phyloP scores from a whole-genome alignment of 2,888 invertebrate species.

The Litoditis marina region DNA sequence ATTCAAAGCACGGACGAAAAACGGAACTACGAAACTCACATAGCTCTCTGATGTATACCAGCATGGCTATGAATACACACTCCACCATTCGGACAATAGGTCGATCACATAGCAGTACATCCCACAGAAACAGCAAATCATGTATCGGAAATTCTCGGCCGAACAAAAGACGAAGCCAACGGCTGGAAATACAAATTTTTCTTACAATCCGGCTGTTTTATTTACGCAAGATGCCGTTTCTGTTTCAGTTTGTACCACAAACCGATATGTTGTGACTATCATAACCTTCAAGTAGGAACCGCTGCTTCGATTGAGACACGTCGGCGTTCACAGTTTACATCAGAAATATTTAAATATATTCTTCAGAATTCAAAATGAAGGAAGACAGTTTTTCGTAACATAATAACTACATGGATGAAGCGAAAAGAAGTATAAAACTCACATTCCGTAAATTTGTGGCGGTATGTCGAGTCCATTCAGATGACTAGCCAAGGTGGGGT shows the following conservation, averaged over 20 bases:
- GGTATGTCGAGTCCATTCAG: conserved; percentile 75
- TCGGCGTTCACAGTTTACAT: no score
- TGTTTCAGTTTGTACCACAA: no score
- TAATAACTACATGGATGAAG: neutral
- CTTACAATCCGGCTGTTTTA: no score
- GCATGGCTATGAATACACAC: conserved; percentile 76
- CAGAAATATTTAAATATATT: no score
- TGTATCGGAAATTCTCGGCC: conserved; percentile 79
- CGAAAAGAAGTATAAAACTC: conserved; percentile 54
- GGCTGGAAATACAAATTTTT: conserved; percentile 66
- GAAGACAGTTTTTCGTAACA: no score
- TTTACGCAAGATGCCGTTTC: no score
- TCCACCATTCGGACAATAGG: conserved; percentile 67
- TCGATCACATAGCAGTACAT: conserved; percentile 76
- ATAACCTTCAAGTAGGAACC: no score
- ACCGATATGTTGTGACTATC: no score
- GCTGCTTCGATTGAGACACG: no score
- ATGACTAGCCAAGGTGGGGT: conserved; percentile 71
- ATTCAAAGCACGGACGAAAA: neutral
- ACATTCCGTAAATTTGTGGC: conserved; percentile 84
- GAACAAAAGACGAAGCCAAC: conserved; percentile 79
- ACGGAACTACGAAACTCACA: conserved; percentile 67
- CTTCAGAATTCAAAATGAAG: no score
- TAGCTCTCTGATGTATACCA: conserved; percentile 72
- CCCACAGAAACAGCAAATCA: conserved; percentile 78